Evolutionary conservation across 1,140 invertebrate species (phyloP), one percentile per base, ranked within the genome.

Genomic region (Marisa cornuarietis): DNA sequence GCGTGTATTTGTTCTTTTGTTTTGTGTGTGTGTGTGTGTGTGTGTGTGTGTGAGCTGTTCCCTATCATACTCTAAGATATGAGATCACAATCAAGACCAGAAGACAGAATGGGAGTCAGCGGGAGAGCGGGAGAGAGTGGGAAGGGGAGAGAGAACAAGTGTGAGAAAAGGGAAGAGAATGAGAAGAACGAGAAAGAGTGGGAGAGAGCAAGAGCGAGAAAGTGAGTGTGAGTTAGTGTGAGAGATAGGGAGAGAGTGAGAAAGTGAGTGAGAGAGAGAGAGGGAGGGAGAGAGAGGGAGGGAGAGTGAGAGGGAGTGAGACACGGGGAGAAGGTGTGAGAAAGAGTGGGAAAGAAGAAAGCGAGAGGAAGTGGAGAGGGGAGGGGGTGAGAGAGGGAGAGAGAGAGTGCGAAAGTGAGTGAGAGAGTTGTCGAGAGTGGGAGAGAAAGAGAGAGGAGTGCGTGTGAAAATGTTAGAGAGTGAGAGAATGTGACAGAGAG

Each of bases 401-500:
- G n/a, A n/a, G n/a, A n/a, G n/a, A n/a, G n/a, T n/a, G n/a, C n/a
- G n/a, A n/a, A n/a, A 69, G 68, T 26, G 68, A 6, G 24, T 8
- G 68, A 69, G 68, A 69, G 68, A 69, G 16, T n/a, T n/a, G n/a
- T n/a, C n/a, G n/a, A 69, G 68, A 69, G 68, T 8, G 68, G 5
- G 68, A 69, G 16, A 11, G 68, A 69, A 11, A 11, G 68, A 69
- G 68, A 69, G 68, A n/a, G 11, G 14, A 69, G 14, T n/a, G n/a
- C n/a, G n/a, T n/a, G n/a, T n/a, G n/a, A n/a, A n/a, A n/a, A n/a
- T n/a, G n/a, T n/a, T n/a, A 3, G 24, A 69, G 24, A 8, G 24
- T 8, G 24, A 16, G 68, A 16, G 5, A n/a, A n/a, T n/a, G n/a
- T n/a, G 13, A 2, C 0, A n/a, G n/a, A n/a, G n/a, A n/a, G n/a